Evolutionary conservation across 2,113 vertebrate genomes (phyloP).

Genomic region (Dasyurus viverrinus): DNA sequence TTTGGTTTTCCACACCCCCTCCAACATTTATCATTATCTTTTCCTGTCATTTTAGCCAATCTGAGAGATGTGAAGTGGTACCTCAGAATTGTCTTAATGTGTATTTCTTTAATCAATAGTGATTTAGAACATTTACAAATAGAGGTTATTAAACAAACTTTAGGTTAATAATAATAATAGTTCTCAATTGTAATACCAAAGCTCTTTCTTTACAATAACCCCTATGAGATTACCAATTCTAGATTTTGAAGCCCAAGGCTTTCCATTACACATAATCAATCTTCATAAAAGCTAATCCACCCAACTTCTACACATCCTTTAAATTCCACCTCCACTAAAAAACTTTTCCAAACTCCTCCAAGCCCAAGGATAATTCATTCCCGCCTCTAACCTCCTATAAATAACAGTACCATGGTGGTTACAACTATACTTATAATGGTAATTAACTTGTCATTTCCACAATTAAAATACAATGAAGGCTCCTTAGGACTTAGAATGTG

Average conservation of each 20-base stretch:
- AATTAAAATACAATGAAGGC: not conserved
- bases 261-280: not conserved
- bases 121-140: too few relatives aligned
- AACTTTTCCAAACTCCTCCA: not conserved
- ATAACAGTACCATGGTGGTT: not conserved
- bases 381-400: not conserved
- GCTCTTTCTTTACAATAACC: not conserved
- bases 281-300: fast-evolving
- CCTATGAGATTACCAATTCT: not conserved
- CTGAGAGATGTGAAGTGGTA: too few relatives aligned
- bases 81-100: too few relatives aligned
- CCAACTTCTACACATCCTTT: not conserved
- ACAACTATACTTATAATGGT: not conserved
- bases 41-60: too few relatives aligned
- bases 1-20: too few relatives aligned
- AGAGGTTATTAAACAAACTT: not conserved
- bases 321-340: not conserved
- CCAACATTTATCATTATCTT: too few relatives aligned
- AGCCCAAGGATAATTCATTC: not conserved
- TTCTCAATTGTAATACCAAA: not conserved
- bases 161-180: too few relatives aligned
- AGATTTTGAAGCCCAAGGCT: not conserved
- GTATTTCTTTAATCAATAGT: too few relatives aligned
- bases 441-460: not conserved
- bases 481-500: not conserved